Base-by-base conservation (phyloP, 2,888 invertebrate species). In the Ornithoptera alexandrae region DNA sequence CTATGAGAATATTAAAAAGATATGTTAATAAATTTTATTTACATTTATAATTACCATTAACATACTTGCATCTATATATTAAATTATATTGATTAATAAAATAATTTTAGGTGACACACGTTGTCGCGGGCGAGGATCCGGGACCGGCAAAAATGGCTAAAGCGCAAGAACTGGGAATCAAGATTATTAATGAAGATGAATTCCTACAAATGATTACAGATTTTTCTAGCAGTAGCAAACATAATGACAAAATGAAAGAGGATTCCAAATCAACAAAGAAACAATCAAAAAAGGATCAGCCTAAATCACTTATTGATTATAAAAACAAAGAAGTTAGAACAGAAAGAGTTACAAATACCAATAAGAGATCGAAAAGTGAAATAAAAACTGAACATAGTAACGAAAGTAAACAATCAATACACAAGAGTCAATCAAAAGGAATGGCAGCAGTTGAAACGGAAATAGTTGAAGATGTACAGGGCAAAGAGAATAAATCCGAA, bases 111-210 rank as follows among this genome's bases (percentile, higher is more conserved):
- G 94, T 97, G 10, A 95, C 95, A 76, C 98, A 97, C 84, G 84
- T 98, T 2, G 92, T 98, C 30, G 94, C 96, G 3, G 98, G 98
- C 0, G 96, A 97, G 65, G 97, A 98, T 66, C 94, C 97, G 1
- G 98, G 98, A 0, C 96, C 96, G 10, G 93, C 96, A 6, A 98
- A 98, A 93, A 83, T 97, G 60, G 94, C 94, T 0, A 97, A 97
- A 87, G 96, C 96, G 0, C 90, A 94, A 79, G 94, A 93, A 73
- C 90, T 96, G 36, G 94, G 95, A 20, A 95, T 96, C n/a, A 95
- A 94, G 79, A 93, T 95, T 67, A 89, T 98, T 39, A 94, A 94
- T 73, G 98, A 98, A 90, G 97, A 98, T 87, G 96, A 95, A 20
- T 93, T 98, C 53, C 89, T 98, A 20, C 94, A 97, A 81, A 90